Conservation (phyloP, 2,797 vertebrate genomes). For the Peromyscus nudipes region DNA sequence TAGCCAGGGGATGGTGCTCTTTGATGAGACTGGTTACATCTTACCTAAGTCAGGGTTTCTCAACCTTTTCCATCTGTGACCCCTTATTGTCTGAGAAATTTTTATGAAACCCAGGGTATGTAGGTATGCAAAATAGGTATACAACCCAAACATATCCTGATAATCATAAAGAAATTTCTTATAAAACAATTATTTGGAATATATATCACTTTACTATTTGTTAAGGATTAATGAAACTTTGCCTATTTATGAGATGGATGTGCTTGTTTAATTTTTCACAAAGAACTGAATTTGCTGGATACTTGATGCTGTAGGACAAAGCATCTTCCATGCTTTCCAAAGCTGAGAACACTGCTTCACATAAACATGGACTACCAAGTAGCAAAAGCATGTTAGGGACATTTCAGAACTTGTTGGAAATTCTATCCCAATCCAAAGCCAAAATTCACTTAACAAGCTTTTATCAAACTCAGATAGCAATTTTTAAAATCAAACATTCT, state of each 20-base stretch:
- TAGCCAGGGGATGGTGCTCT: not conserved
- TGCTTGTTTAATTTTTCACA: not conserved
- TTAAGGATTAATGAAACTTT: not conserved
- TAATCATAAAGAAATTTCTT: not conserved
- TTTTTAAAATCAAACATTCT: not conserved
- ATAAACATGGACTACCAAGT: not conserved
- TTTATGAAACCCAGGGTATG: not conserved
- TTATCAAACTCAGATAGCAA: not conserved
- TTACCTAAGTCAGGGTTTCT: not conserved
- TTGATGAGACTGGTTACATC: slow-evolving; percentile 42
- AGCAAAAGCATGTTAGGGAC: not conserved
- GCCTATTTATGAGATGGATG: not conserved
- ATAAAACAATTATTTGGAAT: not conserved
- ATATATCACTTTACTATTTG: not conserved
- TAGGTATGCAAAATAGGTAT: not conserved
- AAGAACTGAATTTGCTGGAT: not conserved
- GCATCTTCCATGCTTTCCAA: not conserved
- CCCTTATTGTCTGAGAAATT: not conserved
- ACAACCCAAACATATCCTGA: not conserved
- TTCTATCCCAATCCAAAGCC: not conserved
- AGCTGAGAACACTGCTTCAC: not conserved
- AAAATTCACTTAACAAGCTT: not conserved
- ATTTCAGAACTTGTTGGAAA: not conserved
- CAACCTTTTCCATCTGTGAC: not conserved
- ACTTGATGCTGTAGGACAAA: not conserved